phyloP scores from a whole-genome alignment of 2,888 invertebrate species.

The Cartodere bifasciata region DNA sequence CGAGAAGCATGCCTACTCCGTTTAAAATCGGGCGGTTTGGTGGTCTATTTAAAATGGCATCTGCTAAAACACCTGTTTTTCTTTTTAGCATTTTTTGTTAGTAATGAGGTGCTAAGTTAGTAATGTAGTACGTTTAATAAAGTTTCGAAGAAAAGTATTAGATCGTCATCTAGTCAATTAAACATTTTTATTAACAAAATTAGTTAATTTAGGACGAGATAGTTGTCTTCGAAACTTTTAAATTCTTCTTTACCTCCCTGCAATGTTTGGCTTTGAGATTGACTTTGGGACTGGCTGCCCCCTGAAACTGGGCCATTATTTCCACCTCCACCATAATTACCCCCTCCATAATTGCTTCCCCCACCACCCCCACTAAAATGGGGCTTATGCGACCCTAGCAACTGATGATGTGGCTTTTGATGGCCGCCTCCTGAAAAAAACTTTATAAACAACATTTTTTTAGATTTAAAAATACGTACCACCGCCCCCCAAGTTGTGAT shows the following conservation, averaged over 20 bases:
- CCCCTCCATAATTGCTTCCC: not conserved
- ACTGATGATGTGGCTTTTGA: constrained; percentile 6
- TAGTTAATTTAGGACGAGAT: no score
- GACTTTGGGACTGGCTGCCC: constrained; percentile 1
- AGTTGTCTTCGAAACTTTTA: no score
- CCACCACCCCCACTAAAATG: constrained; percentile 2
- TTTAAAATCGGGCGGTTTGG: constrained; percentile 8
- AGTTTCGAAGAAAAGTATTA: not conserved
- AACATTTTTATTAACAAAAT: no score
- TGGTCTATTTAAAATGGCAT: not conserved
- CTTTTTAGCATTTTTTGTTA: no score
- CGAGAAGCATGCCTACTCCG: constrained; percentile 9
- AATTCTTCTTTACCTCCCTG: not conserved
- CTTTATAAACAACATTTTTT: no score
- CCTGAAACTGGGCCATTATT: not conserved
- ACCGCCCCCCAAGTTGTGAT: constrained; percentile 14
- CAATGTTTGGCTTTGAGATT: constrained; percentile 1
- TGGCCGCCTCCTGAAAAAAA: constrained; percentile 9
- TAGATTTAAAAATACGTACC: constrained; percentile 11
- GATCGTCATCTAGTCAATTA: no score
- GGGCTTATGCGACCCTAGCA: constrained; percentile 1
- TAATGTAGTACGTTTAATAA: no score
- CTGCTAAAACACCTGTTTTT: not conserved
- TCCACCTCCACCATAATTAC: not conserved
- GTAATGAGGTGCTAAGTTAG: no score